Conservation (phyloP, 1,140 invertebrate species). For the Chlorops oryzae region DNA sequence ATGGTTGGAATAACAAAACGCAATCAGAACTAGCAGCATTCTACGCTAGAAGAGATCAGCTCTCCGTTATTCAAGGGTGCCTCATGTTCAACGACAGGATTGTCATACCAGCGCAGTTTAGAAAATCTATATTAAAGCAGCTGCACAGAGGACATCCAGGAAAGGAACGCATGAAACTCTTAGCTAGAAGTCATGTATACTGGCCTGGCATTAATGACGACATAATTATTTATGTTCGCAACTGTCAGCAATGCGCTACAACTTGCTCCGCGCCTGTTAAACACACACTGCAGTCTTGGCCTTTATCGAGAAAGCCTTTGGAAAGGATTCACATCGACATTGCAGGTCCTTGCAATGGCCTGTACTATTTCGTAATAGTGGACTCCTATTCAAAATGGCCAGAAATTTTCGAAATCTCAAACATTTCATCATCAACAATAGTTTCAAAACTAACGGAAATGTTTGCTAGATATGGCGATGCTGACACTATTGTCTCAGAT, state of each 20-base stretch:
- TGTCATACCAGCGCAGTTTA: constrained; percentile 40
- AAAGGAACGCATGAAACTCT: too few relatives aligned
- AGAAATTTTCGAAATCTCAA: constrained; percentile 7
- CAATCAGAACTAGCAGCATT: not conserved
- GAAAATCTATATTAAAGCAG: constrained; percentile 29
- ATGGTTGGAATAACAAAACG: not conserved
- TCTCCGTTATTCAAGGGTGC: constrained; percentile 1
- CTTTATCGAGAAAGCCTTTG: too few relatives aligned
- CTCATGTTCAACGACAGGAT: constrained; percentile 12
- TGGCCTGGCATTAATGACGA: too few relatives aligned
- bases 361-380: constrained; percentile 9
- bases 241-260: too few relatives aligned
- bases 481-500: too few relatives aligned
- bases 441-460: constrained; percentile 5
- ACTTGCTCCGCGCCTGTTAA: too few relatives aligned
- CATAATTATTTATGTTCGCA: too few relatives aligned
- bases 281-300: too few relatives aligned
- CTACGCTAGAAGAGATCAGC: not conserved
- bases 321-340: constrained; percentile 11
- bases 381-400: constrained; percentile 15
- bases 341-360: constrained; percentile 7
- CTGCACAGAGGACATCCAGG: too few relatives aligned
- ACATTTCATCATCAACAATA: not conserved
- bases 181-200: too few relatives aligned
- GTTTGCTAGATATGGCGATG: constrained; percentile 21